phyloP scores from a whole-genome alignment of 2,113 vertebrate species.

The Epinephelus moara region DNA sequence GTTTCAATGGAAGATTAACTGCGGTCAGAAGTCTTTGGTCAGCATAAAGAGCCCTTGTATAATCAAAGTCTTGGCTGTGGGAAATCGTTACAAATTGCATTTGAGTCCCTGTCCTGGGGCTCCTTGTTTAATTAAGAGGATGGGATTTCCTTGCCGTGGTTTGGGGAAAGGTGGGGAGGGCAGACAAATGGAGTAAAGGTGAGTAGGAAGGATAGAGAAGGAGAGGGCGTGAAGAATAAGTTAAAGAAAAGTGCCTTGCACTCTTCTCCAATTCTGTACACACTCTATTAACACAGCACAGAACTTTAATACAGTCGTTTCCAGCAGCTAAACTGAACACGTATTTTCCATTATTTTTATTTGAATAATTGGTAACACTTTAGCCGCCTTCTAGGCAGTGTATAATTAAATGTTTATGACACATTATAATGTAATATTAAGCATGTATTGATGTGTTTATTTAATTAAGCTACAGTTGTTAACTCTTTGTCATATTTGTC shows the following conservation, averaged over 20 bases:
- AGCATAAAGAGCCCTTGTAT: conserved; percentile 80
- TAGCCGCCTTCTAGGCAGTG: background rate
- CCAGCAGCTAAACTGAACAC: background rate
- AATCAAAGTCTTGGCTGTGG: conserved; percentile 73
- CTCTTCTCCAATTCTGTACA: background rate
- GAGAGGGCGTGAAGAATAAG: conserved; percentile 1
- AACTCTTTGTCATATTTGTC: too few species aligned
- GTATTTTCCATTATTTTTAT: background rate
- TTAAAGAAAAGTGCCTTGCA: background rate
- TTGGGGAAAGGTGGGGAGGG: conserved; percentile 42
- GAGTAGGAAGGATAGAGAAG: conserved; percentile 11
- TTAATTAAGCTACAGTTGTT: too few species aligned
- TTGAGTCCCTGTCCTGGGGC: conserved; percentile 75
- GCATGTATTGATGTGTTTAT: too few species aligned
- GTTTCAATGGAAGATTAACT: conserved; percentile 83
- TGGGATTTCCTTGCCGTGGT: conserved; percentile 71
- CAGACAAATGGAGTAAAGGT: conserved; percentile 42
- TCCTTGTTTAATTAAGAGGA: conserved; percentile 84
- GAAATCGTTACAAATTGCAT: conserved; percentile 85
- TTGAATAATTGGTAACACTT: background rate
- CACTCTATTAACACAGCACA: background rate
- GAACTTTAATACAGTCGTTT: background rate
- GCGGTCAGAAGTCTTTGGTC: conserved; percentile 81
- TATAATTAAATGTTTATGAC: background rate
- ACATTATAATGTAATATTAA: background rate